Evolutionary conservation across 2,888 invertebrate species (phyloP).

Genomic region (Caenorhabditis plicata): DNA sequence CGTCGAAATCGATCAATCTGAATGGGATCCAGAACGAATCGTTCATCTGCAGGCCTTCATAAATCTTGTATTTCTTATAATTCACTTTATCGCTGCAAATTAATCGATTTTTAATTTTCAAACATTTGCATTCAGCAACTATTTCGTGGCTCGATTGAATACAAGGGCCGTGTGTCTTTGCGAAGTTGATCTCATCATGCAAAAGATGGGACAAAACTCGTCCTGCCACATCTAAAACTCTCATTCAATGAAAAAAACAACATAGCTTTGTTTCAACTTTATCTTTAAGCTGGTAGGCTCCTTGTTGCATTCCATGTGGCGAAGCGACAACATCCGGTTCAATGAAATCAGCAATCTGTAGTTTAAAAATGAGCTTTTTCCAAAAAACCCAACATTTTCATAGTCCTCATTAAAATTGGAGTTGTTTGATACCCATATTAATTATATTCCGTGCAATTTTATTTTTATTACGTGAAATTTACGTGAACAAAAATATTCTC

Average conservation of each 20-base stretch:
- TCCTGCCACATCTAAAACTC: slow-evolving; percentile 38
- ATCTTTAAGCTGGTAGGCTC: slow-evolving; percentile 38
- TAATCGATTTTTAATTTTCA: too few species aligned
- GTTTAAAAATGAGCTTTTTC: too few species aligned
- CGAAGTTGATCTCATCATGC: slow-evolving; percentile 37
- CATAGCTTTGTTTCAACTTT: too few species aligned
- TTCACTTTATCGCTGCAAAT: slow-evolving; percentile 25
- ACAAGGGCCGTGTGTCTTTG: slow-evolving; percentile 34
- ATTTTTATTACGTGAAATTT: too few species aligned
- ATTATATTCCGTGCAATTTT: too few species aligned
- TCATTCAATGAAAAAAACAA: too few species aligned
- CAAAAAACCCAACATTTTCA: too few species aligned
- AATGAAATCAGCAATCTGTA: slow-evolving; percentile 33
- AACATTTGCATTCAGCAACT: too few species aligned
- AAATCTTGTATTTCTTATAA: not conserved
- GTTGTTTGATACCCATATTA: too few species aligned
- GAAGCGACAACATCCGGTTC: slow-evolving; percentile 20
- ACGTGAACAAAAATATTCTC: too few species aligned
- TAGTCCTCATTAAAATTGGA: too few species aligned
- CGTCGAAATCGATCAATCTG: slow-evolving; percentile 19
- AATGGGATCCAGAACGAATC: slow-evolving; percentile 35
- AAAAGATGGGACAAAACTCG: slow-evolving; percentile 48
- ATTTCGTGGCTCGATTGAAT: slow-evolving; percentile 12
- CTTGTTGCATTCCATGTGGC: slow-evolving; percentile 25
- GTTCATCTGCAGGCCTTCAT: slow-evolving; percentile 4